Percentiles rank a stretch among this genome's conserved stretches.
These are phyloP conservation scores for Tringa solitaria DNA, from an alignment of 2,113 vertebrate species.

Conservation along the genomic window DNA sequence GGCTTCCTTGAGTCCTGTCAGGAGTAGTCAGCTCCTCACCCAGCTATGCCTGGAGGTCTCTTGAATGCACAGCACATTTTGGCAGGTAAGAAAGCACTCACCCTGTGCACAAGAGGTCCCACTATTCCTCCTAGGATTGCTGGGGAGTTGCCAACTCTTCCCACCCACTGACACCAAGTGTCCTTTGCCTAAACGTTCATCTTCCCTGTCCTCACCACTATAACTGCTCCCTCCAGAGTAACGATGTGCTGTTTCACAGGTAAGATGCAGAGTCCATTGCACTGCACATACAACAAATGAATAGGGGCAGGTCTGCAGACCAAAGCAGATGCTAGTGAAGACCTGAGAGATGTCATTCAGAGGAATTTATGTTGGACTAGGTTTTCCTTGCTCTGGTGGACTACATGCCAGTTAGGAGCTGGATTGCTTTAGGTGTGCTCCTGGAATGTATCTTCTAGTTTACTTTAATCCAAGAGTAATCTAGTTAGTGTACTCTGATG, in stretches of 20 bases:
- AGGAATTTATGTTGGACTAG: background rate
- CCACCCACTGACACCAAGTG: background rate
- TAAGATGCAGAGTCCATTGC: background rate
- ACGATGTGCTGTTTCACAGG: background rate
- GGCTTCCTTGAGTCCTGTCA: background rate
- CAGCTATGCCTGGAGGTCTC: background rate
- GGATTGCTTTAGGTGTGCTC: background rate
- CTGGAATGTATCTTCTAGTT: background rate
- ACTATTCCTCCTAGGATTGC: background rate
- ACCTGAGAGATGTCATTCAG: background rate
- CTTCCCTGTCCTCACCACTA: background rate
- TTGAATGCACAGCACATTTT: background rate
- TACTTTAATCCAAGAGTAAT: background rate
- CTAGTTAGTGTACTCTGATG: background rate
- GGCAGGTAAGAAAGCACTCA: background rate
- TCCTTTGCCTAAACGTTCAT: background rate
- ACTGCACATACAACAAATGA: background rate
- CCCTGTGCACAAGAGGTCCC: background rate
- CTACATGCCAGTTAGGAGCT: background rate
- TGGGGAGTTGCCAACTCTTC: background rate
- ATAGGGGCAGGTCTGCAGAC: background rate
- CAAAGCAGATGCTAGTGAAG: background rate
- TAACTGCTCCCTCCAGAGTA: background rate
- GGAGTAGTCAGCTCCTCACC: background rate
- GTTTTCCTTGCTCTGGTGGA: background rate